Evolutionary conservation across 2,888 invertebrate genomes (phyloP).

Genomic region (Caenorhabditis drosophilae): DNA sequence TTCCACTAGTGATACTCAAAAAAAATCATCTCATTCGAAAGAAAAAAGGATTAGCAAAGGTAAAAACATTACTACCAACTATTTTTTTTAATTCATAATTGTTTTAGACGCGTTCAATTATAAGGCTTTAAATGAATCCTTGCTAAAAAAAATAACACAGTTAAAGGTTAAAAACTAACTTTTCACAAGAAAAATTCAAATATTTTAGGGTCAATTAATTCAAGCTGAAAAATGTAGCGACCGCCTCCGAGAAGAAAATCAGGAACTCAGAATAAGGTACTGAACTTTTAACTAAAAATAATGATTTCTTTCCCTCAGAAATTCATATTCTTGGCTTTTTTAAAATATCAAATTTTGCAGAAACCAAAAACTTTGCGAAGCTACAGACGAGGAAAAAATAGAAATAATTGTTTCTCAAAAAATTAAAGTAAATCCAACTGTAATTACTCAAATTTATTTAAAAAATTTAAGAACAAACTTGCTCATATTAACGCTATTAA

Average conservation of each 20-base stretch:
- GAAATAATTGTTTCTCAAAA: conserved; percentile 25
- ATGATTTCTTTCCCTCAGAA: background rate
- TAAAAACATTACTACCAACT: background rate
- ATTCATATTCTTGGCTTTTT: background rate
- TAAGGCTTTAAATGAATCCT: conserved; percentile 2
- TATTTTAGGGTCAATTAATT: conserved; percentile 9
- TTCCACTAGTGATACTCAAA: background rate
- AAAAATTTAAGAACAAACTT: background rate
- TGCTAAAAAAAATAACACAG: background rate
- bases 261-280: conserved; percentile 13
- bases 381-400: conserved; percentile 10
- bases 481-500: background rate
- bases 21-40: background rate
- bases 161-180: too few species aligned
- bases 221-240: conserved; percentile 20
- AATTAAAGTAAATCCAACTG: background rate
- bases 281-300: background rate
- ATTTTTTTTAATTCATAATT: background rate
- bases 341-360: too few species aligned
- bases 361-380: conserved; percentile 19
- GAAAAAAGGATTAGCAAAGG: background rate
- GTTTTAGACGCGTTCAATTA: conserved; percentile 4
- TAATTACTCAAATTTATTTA: too few species aligned
- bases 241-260: conserved; percentile 22
- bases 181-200: too few species aligned